Percentiles rank a stretch among this genome's conserved stretches.
Evolutionary conservation across 2,113 vertebrate species (phyloP).

Genomic region (Eretmochelys imbricata): DNA sequence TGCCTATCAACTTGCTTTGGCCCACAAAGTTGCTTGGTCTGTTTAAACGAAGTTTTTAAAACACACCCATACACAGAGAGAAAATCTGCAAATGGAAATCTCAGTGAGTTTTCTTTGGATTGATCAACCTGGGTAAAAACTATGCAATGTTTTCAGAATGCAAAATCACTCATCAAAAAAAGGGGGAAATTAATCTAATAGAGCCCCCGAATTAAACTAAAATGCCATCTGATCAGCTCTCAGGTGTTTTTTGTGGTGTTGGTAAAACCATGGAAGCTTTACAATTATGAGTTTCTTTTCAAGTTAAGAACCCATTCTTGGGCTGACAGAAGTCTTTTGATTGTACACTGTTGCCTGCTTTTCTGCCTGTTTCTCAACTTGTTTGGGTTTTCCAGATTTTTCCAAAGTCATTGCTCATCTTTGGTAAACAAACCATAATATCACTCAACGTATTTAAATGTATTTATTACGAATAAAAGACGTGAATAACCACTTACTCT

Average conservation of each 20-base stretch:
- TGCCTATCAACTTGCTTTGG: constrained; percentile 9
- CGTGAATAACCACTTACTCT: constrained; percentile 77
- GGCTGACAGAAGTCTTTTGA: constrained; percentile 55
- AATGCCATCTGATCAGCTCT: background rate
- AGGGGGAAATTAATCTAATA: background rate
- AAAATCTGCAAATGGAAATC: background rate
- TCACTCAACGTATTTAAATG: constrained; percentile 87
- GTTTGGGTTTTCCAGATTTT: constrained; percentile 39
- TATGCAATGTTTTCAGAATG: constrained; percentile 17
- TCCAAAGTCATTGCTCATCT: constrained; percentile 7
- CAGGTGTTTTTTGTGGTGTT: background rate
- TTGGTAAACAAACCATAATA: constrained; percentile 34
- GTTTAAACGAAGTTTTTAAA: background rate
- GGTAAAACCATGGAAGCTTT: constrained; percentile 24
- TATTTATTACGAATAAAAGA: constrained; percentile 93
- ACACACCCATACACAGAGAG: background rate
- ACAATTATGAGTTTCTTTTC: background rate
- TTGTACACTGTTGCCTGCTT: constrained; percentile 64
- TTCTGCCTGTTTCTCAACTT: constrained; percentile 57
- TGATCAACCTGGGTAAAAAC: background rate
- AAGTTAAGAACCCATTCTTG: background rate
- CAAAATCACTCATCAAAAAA: background rate
- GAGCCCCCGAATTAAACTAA: background rate
- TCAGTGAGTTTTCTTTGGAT: background rate
- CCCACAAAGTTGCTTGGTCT: background rate